Percentiles rank a stretch among this genome's conserved stretches.
These are phyloP conservation scores for Tiliacea citrago DNA, from an alignment of 2,888 invertebrate species.

Conservation along the genomic window DNA sequence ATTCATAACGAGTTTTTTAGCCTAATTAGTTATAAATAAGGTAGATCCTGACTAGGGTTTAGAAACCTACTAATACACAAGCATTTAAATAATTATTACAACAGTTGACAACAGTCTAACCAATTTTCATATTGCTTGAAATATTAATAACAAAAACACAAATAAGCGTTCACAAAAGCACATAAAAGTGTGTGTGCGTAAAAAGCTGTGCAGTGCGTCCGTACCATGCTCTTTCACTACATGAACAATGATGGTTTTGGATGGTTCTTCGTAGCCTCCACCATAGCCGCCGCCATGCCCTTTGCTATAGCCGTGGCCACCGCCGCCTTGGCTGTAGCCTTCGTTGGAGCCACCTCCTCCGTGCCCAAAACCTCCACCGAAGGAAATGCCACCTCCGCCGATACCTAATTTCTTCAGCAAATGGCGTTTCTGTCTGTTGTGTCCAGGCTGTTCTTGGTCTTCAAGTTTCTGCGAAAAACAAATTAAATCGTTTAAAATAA, in stretches of 20 bases:
- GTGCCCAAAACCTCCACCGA: slow-evolving; percentile 65
- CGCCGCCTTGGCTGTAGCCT: slow-evolving; percentile 54
- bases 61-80: background rate
- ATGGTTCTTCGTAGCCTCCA: slow-evolving; percentile 72
- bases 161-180: too few relatives aligned
- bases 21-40: background rate
- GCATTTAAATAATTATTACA: background rate
- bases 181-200: slow-evolving; percentile 45
- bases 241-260: slow-evolving; percentile 76
- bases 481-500: slow-evolving; percentile 4
- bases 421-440: slow-evolving; percentile 81
- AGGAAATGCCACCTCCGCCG: slow-evolving; percentile 66
- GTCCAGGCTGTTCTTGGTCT: slow-evolving; percentile 77
- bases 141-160: slow-evolving; percentile 12
- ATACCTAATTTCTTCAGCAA: slow-evolving; percentile 71
- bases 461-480: slow-evolving; percentile 81
- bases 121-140: slow-evolving; percentile 13
- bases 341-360: slow-evolving; percentile 47
- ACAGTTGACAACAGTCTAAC: background rate
- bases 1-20: background rate
- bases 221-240: slow-evolving; percentile 77
- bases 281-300: slow-evolving; percentile 68
- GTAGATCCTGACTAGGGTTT: background rate
- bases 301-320: slow-evolving; percentile 70
- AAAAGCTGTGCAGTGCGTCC: slow-evolving; percentile 62